Conservation (phyloP, 2,797 vertebrate species). For the Characodon lateralis region DNA sequence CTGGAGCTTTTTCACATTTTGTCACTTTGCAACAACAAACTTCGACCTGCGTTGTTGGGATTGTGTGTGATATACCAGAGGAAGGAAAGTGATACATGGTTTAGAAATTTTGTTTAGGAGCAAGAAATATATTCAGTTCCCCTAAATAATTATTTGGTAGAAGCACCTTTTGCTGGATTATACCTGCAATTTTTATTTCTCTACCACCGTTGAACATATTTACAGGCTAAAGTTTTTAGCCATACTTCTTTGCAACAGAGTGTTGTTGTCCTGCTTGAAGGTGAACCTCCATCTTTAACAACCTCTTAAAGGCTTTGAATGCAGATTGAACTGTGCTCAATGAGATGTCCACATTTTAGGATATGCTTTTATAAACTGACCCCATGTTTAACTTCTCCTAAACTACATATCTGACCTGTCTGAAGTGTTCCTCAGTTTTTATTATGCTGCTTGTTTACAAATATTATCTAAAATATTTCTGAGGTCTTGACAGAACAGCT, state of each 20-base stretch:
- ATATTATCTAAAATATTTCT: neutral
- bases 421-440: neutral
- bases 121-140: neutral
- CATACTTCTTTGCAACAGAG: neutral
- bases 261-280: neutral
- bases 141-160: neutral
- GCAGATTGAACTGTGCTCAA: neutral
- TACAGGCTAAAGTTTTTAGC: neutral
- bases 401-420: neutral
- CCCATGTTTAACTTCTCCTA: neutral
- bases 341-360: neutral
- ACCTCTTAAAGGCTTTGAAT: neutral
- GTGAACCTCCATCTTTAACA: neutral
- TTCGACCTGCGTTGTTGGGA: neutral
- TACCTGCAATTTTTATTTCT: neutral
- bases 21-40: neutral
- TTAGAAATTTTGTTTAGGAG: neutral
- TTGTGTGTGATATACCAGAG: neutral
- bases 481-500: neutral
- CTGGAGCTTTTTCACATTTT: neutral
- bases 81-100: too few species aligned
- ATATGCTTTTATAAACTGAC: neutral
- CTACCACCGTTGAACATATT: neutral
- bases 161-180: neutral
- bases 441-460: neutral